Conservation (phyloP, 1,140 invertebrate species). For the Panagrolaimus sp. region DNA sequence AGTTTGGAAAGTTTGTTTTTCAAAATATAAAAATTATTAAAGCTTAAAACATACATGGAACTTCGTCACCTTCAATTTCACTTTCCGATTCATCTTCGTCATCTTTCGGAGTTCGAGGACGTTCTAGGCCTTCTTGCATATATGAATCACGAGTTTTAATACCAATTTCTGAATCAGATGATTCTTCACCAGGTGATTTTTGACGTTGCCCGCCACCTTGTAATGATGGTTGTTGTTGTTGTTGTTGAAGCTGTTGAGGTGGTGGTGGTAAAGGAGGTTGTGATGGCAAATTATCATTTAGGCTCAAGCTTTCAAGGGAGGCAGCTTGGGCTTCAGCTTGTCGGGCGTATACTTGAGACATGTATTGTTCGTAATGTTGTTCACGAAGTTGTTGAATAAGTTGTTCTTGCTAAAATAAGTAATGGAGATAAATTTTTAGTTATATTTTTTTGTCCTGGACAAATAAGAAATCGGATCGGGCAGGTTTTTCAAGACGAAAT, state of each 20-base stretch:
- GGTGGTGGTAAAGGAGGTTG: slow-evolving; percentile 1
- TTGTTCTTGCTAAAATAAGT: slow-evolving; percentile 45
- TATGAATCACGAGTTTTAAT: slow-evolving; percentile 34
- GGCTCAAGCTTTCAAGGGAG: slow-evolving; percentile 15
- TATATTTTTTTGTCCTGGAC: no score
- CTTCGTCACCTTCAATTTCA: slow-evolving; percentile 26
- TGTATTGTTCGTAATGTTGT: slow-evolving; percentile 48
- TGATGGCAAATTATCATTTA: not conserved
- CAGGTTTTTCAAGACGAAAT: no score
- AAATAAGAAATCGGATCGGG: no score
- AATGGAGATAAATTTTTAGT: no score
- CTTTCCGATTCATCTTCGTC: slow-evolving; percentile 36
- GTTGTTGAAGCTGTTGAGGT: not conserved
- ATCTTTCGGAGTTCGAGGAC: slow-evolving; percentile 19
- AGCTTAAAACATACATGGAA: slow-evolving; percentile 28
- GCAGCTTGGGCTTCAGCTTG: slow-evolving; percentile 42
- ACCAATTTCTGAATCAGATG: slow-evolving; percentile 41
- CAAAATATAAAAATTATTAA: not conserved
- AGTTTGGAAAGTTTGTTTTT: not conserved
- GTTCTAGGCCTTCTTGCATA: slow-evolving; percentile 36
- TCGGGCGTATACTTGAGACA: slow-evolving; percentile 48
- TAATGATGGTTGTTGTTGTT: no score
- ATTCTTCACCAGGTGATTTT: not conserved
- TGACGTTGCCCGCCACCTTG: no score
- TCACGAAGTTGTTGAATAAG: slow-evolving; percentile 49